Percentiles rank a stretch among this genome's conserved stretches.
phyloP scores from a whole-genome alignment of 2,113 vertebrate genomes.

The Cathartes aura region DNA sequence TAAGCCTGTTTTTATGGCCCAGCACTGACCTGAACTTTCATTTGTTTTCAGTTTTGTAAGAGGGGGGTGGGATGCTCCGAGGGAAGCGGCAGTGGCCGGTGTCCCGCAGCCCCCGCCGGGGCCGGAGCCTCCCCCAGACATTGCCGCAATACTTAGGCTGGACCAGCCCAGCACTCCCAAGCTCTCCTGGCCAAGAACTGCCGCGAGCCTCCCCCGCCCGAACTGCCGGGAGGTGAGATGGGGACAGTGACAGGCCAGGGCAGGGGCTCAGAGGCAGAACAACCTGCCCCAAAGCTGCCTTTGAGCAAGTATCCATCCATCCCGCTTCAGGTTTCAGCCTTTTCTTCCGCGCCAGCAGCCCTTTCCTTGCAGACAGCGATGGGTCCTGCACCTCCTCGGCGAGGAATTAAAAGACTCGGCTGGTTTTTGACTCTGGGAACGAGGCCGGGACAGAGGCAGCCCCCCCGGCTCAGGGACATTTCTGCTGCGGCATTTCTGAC shows the following conservation, averaged over 20 bases:
- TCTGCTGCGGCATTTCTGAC: accelerated
- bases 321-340: neutral
- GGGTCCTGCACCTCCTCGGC: neutral
- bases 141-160: neutral
- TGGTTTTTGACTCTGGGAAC: neutral
- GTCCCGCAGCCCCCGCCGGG: neutral
- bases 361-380: neutral
- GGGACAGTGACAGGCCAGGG: neutral
- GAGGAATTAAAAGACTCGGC: neutral
- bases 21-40: neutral
- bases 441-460: neutral
- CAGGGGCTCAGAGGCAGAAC: neutral
- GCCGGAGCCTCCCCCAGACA: neutral
- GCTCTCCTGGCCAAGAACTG: neutral
- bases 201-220: neutral
- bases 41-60: neutral
- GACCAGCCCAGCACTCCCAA: neutral
- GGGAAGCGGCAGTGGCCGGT: neutral
- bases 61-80: neutral
- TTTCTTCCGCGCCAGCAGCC: neutral
- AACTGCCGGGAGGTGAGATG: neutral
- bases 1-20: neutral
- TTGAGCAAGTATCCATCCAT: neutral
- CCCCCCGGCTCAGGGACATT: accelerated
- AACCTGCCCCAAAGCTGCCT: neutral